Evolutionary conservation across 1,140 invertebrate species (phyloP).

Genomic region (Sitophilus oryzae): DNA sequence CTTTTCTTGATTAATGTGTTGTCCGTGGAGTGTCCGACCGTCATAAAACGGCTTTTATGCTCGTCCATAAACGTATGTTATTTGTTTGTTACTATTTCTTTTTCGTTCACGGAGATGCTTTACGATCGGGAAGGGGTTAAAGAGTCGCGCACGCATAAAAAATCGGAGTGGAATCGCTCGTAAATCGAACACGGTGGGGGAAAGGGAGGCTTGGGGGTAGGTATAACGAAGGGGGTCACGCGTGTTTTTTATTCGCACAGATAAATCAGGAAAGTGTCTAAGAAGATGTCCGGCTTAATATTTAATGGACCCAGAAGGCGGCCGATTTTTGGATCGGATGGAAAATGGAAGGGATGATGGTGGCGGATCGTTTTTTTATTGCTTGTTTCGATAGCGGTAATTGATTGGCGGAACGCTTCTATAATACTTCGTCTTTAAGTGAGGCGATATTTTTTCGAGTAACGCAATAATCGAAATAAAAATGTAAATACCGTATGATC

Average conservation of each 20-base stretch:
- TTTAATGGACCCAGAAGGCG: background rate
- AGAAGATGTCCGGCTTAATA: background rate
- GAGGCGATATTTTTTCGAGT: no score
- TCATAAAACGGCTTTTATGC: constrained; percentile 4
- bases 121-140: background rate
- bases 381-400: background rate
- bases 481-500: no score
- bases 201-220: background rate
- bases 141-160: background rate
- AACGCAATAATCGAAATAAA: no score
- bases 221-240: background rate
- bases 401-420: background rate
- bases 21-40: constrained; percentile 2
- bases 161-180: background rate
- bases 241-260: background rate
- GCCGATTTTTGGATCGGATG: background rate
- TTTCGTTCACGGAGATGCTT: background rate
- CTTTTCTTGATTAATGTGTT: constrained; percentile 1
- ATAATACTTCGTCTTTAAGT: no score
- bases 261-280: background rate
- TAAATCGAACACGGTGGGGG: background rate
- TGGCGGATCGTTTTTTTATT: no score
- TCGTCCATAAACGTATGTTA: constrained; percentile 4
- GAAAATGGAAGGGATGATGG: background rate
- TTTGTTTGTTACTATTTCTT: constrained; percentile 2